phyloP scores from a whole-genome alignment of 2,113 vertebrate species.

The Cromileptes altivelis region DNA sequence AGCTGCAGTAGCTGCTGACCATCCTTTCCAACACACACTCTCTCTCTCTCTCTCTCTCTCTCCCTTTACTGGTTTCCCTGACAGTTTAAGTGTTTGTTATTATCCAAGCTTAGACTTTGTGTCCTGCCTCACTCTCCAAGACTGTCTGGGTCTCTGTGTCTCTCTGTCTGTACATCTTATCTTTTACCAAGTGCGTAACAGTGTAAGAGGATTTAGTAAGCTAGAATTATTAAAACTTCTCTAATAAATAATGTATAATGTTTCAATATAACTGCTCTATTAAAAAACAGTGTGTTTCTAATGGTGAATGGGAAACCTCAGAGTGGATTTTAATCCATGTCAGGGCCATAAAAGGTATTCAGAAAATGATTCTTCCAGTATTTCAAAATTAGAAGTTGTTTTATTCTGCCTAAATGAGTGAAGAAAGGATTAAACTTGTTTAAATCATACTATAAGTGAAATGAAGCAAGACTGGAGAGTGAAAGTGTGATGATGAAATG shows the following conservation, averaged over 20 bases:
- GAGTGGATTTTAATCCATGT: background rate
- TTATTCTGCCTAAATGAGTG: background rate
- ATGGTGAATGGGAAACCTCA: background rate
- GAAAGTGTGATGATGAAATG: background rate
- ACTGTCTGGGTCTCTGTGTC: background rate
- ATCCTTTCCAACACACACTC: background rate
- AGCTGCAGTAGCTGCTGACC: background rate
- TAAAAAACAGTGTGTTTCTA: background rate
- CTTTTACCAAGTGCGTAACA: background rate
- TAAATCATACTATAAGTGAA: background rate
- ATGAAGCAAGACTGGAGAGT: background rate
- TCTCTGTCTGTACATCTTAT: background rate
- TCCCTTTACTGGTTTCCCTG: constrained; percentile 4
- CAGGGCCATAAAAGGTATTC: background rate
- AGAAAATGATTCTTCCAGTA: background rate
- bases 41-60: background rate
- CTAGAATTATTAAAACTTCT: background rate
- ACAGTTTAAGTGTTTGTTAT: constrained; percentile 49
- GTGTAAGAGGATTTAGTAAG: background rate
- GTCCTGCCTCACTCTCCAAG: background rate
- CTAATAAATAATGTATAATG: background rate
- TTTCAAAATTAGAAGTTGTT: background rate
- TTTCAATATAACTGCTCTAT: background rate
- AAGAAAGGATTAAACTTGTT: background rate
- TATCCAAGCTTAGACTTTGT: constrained; percentile 8